Base-by-base conservation (phyloP, 2,888 invertebrate species). In the Andrena bicolor region DNA sequence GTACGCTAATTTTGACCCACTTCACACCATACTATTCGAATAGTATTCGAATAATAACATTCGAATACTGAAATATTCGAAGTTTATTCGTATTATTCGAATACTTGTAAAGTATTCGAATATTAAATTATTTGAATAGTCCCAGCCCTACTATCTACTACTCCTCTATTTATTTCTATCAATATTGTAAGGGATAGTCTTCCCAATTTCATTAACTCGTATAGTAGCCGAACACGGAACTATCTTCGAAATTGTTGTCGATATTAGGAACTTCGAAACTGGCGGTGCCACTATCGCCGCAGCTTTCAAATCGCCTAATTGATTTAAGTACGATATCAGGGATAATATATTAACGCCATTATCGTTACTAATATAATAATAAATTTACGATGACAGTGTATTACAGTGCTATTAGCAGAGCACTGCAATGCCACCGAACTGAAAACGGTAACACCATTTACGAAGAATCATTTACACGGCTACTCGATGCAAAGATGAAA, bases 291-390 rank as follows among this genome's bases (percentile, higher is more conserved):
- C 23, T 23, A 56, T 56, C 23, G 23, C 3, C 56, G 23, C 26
- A 10, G 56, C 56, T 56, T 10, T 56, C 23, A 23, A 56, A 56
- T 56, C 20, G 56, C 23, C 26, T 10, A 56, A 56, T 23, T 23
- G 23, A 56, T 23, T 56, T 61, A 16, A 16, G 16, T n/a, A 20
- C 8, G n/a, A 30, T 61, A 61, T 30, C n/a, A 30, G n/a, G 16
- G 30, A 16, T 32, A 7, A 61, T 58, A 23, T 56, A 56, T 56
- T 56, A 56, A 53, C 53, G 56, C 56, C 56, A 56, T 26, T 16
- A 30, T n/a, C 7, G 2, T 16, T 28, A 20, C n/a, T 53, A 53
- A 28, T 53, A 23, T 26, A 20, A 56, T 35, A 68, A 32, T 26
- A 56, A 41, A 16, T 23, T 56, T 5, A 69, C 35, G 10, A 56